Base-by-base conservation (phyloP, 2,888 invertebrate species). In the Mesodorylaimus sp. region DNA sequence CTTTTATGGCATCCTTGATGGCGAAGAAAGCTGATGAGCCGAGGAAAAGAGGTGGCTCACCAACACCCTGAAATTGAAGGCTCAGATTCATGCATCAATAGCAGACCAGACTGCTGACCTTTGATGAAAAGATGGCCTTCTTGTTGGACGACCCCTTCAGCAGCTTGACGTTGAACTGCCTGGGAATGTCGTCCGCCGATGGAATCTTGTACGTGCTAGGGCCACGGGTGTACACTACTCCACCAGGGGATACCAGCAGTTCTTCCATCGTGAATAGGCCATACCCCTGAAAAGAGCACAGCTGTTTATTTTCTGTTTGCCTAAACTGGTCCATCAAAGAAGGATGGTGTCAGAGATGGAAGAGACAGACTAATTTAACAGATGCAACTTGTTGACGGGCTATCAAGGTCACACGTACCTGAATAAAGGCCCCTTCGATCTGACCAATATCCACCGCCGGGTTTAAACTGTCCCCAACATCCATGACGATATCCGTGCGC, bases 391-490 rank as follows among this genome's bases (percentile, higher is more conserved):
- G n/a, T n/a, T n/a, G n/a, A n/a, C n/a, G n/a, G n/a, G n/a, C 7
- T 38, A 16, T 52, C 13, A 27, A 5, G 2, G 2, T 13, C 16
- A n/a, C 23, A 48, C 50, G 13, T 27, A 67, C 68, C 65, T 91
- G 89, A 63, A 86, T 75, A 61, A 89, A 93, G 0, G 76, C 93
- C 2, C 93, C 93, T 71, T 93, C 93, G 19, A 93, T 80, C 73
- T 93, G 93, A 0, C 91, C 93, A 58, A 93, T 83, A 61, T 93
- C 93, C 55, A 93, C 86, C 1, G 91, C 89, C 2, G 93, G 93
- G 70, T 93, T 93, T 49, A 93, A 70, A 68, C 89, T 89, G 58
- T 83, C 80, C 1, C 91, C 91, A 57, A 93, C 75, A 71, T 93
- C 93, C 91, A 93, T 91, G 0, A 93, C 88, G 58, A 93, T 89